Evolutionary conservation across 2,797 vertebrate genomes (phyloP).

Genomic region (Cirrhinus mrigala): DNA sequence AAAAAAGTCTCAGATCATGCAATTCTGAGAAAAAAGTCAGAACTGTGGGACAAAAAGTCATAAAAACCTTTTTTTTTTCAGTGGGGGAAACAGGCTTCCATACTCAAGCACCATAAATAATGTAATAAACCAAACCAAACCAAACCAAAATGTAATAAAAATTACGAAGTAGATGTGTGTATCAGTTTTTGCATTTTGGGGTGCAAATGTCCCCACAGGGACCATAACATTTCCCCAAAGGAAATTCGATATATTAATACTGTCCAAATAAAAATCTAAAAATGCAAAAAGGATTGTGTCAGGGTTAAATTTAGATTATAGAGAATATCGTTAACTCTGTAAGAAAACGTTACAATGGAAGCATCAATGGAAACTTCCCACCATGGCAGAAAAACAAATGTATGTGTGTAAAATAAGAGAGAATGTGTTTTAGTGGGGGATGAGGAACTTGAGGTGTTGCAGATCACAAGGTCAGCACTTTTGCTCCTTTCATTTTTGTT

Average conservation of each 20-base stretch:
- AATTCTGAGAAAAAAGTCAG: no score
- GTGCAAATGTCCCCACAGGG: background rate
- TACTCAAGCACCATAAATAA: no score
- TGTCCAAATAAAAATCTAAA: background rate
- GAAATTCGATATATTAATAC: background rate
- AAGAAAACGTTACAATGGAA: background rate
- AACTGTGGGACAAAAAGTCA: no score
- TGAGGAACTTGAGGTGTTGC: background rate
- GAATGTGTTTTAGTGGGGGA: constrained; percentile 18
- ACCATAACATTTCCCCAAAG: background rate
- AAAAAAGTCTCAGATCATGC: no score
- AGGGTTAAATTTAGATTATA: background rate
- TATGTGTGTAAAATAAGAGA: constrained; percentile 4
- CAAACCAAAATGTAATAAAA: no score
- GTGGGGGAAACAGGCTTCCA: no score
- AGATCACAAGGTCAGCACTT: constrained; percentile 83
- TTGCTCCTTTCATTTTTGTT: constrained; percentile 60
- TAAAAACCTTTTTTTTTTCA: no score
- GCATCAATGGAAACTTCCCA: background rate
- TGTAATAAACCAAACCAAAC: no score
- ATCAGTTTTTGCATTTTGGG: background rate
- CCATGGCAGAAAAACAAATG: background rate
- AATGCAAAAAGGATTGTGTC: background rate
- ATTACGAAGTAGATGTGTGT: no score
- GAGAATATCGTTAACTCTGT: background rate